Evolutionary conservation across 2,113 vertebrate genomes (phyloP), one percentile per base, ranked within the genome.

Genomic region (Turnix velox): DNA sequence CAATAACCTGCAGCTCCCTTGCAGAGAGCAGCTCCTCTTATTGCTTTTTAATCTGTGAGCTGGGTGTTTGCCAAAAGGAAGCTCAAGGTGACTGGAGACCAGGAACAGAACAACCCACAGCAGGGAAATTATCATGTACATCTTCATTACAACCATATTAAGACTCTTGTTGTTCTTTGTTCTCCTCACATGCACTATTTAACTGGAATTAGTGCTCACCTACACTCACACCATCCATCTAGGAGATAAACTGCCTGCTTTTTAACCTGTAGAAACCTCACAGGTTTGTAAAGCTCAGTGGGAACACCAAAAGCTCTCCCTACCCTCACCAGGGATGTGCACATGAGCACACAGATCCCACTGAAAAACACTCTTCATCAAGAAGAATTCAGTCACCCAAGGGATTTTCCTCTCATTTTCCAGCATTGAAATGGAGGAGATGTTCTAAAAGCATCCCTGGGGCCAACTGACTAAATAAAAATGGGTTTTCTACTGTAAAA

Each of bases 1-100:
- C 83, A 96, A 88, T 90, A 94, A 90, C n/a, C 24, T 92, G 72
- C 43, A 95, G 33, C 42, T 82, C 91, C 67, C 66, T 77, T 58
- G 45, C 77, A 92, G 48, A 81, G 15, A 71, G 37, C 52, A 67
- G 61, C 48, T 48, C 35, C 39, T 87, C 43, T 35, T 35, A 40
- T 74, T 81, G 24, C 48, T 77, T n/a, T 93, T 92, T 35, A 24
- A 24, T 91, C 75, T 93, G 33, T 92, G 95, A 94, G 92, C 72
- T 86, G 49, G 19, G 14, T 77, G 86, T 52, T 15, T 81, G 59
- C 33, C 20, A 48, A 28, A 66, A 94, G 27, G 59, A 68, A 30
- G 84, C 69, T 30, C 24, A 62, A 84, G 31, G 18, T 37, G 15
- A 51, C 16, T 55, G 10, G 20, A 46, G 22, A n/a, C 59, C 17